Base-by-base conservation (phyloP, 2,113 vertebrate species). In the Scortum barcoo region DNA sequence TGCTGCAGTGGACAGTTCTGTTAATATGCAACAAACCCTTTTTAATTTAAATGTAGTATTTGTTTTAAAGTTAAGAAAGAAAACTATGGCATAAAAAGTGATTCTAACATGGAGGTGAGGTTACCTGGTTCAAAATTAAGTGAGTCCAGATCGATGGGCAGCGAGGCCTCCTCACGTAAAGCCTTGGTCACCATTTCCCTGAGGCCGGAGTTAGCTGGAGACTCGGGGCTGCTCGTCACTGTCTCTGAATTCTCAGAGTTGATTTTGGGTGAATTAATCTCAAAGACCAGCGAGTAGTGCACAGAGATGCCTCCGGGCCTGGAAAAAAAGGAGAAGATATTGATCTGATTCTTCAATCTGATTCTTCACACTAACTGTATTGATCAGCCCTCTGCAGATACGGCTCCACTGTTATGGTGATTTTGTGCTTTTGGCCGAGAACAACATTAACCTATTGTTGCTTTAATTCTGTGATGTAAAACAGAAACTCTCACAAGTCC, bases 241-340 rank as follows among this genome's bases (percentile, higher is more conserved):
- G 67, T 91, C 60, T 95, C 93, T 24, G 92, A 81, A 46, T 89
- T 88, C 57, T 94, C 93, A 33, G 91, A 83, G 16, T 44, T 80
- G 19, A 91, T 73, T 71, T 90, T 84, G 70, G 90, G 81, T 22
- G 71, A 56, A 1, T 90, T 94, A 20, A 80, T 94, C 91, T 96
- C 96, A 86, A 98, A 98, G 86, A 95, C 77, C 4, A 96, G 95
- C 13, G 90, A 91, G 24, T 97, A 97, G 30, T 89, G 92, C 50
- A 97, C 96, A 0, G 96, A 83, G 28, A 93, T 94, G 84, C 96
- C 96, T 88, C 94, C 96, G 24, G 94, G 92, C 13, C 96, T 97
- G 91, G 74, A 58, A 68, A 26, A 76, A 58, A 68, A 26, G 30
- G 7, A 73, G 61, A 56, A 1, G 71, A 28, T 3, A 48, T 61